Evolutionary conservation across 2,797 vertebrate species (phyloP).

Genomic region (Cyprinodon diabolis): DNA sequence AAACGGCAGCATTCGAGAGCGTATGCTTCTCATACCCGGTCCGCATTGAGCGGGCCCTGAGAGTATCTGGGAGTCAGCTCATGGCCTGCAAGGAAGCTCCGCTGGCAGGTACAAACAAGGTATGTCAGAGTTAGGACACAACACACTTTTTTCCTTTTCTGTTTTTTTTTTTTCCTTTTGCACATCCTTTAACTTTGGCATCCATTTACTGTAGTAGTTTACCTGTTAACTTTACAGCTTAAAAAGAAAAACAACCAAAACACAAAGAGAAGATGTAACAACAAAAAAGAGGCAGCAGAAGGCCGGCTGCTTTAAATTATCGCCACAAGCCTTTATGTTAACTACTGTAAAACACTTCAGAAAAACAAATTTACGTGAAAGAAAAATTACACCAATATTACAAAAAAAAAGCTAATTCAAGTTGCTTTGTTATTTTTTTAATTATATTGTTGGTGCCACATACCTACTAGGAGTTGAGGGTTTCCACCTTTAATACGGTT

Average conservation of each 20-base stretch:
- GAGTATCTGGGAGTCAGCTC: slow-evolving; percentile 99
- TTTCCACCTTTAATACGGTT: slow-evolving; percentile 96
- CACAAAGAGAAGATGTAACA: not conserved
- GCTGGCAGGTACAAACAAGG: slow-evolving; percentile 99
- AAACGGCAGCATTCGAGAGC: slow-evolving; percentile 99
- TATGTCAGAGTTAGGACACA: slow-evolving; percentile 99
- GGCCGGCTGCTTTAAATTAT: slow-evolving; percentile 91
- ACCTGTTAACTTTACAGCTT: slow-evolving; percentile 99
- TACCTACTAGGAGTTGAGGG: slow-evolving; percentile 89
- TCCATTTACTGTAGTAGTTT: slow-evolving; percentile 94
- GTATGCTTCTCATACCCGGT: slow-evolving; percentile 99
- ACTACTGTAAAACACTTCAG: slow-evolving; percentile 96
- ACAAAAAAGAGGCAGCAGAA: slow-evolving; percentile 86
- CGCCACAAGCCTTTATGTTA: slow-evolving; percentile 93
- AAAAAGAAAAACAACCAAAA: slow-evolving; percentile 53
- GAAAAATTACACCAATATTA: slow-evolving; percentile 83
- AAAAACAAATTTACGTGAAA: slow-evolving; percentile 89
- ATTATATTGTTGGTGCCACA: slow-evolving; percentile 62
- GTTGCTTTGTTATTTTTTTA: slow-evolving; percentile 29
- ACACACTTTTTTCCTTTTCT: slow-evolving; percentile 79
- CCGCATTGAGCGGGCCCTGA: slow-evolving; percentile 99
- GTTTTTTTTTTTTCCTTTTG: slow-evolving; percentile 79
- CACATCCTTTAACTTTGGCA: slow-evolving; percentile 97
- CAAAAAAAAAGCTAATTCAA: slow-evolving; percentile 75
- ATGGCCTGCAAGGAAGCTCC: slow-evolving; percentile 99